Base-by-base conservation (phyloP, 2,888 invertebrate species). In the Criorhina ranunculi region DNA sequence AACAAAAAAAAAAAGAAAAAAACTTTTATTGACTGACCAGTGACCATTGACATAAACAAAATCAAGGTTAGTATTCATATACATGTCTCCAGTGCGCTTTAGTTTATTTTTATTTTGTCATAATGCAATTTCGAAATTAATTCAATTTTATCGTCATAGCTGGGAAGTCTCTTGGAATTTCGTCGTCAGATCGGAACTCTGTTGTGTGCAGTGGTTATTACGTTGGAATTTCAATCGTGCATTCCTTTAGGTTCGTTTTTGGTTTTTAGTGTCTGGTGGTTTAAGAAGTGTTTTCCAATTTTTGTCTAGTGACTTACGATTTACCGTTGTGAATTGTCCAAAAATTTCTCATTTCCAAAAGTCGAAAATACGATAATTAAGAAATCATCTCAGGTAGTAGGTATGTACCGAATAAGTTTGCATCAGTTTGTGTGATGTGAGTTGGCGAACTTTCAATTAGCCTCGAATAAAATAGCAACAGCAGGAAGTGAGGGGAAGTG, bases 201-300 rank as follows among this genome's bases (percentile, higher is more conserved):
- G 15, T 3, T 15, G 17, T 17, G 8, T 37, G 35, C 7, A 17
- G 33, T 53, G 17, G 17, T 11, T 31, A 44, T 33, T 46, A 62
- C 37, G 51, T 67, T 60, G 73, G 66, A 79, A 79, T 79, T 73
- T 75, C 24, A 15, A 15, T 57, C 17, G 42, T 29, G 37, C 72
- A 62, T 57, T 72, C 51, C 12, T 19, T 19, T 6, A 4, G n/a
- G n/a, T n/a, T n/a, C n/a, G 4, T 11, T n/a, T 19, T 51, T 37
- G 12, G 31, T 19, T 24, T 24, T 24, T 4, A 4, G 24, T 24
- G 24, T 24, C 24, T 24, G 24, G 24, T 24, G 24, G 24, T 4
- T 24, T 24, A 4, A 24, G 24, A 4, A 12, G 31, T 40, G 17
- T 0, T 55, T 19, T 55, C 11, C 15, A 17, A 55, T 33, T 33